A percentile compares a stretch with the other conserved stretches of the same genome.
Evolutionary conservation across 2,888 invertebrate species (phyloP).

Genomic region (Sepiola atlantica): DNA sequence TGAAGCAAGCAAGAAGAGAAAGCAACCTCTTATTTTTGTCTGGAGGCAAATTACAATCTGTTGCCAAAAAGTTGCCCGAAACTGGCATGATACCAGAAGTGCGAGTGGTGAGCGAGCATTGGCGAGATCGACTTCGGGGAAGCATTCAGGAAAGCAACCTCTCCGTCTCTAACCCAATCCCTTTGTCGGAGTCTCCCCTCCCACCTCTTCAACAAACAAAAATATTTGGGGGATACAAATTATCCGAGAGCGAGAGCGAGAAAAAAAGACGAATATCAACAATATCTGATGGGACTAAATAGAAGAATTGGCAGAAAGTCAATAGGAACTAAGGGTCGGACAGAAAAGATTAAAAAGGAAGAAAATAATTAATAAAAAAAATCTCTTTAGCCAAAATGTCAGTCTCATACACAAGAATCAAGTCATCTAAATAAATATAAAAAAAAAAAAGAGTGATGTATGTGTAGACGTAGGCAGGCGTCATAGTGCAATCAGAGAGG

Average conservation of each 20-base stretch:
- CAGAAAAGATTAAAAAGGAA: not conserved
- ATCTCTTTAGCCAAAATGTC: not conserved
- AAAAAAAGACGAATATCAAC: not conserved
- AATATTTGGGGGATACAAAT: slow-evolving; percentile 23
- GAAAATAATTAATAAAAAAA: not conserved
- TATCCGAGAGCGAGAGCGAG: not conserved
- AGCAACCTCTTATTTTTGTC: not conserved
- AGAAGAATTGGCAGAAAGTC: not conserved
- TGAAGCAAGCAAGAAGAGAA: not conserved
- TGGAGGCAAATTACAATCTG: not conserved
- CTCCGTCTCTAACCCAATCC: not conserved
- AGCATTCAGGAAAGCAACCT: not conserved
- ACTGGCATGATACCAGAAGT: not conserved
- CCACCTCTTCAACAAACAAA: not conserved
- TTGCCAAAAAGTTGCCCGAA: not conserved
- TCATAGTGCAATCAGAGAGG: too few species aligned
- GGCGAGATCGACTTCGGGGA: not conserved
- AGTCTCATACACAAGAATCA: not conserved
- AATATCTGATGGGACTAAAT: not conserved
- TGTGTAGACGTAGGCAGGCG: too few species aligned
- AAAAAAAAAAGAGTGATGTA: too few species aligned
- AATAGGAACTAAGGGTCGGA: not conserved
- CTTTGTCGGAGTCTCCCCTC: too few species aligned
- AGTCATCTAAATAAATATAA: not conserved
- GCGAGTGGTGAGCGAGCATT: too few species aligned